Conservation (phyloP, 2,888 invertebrate genomes). For the Mythimna impura region DNA sequence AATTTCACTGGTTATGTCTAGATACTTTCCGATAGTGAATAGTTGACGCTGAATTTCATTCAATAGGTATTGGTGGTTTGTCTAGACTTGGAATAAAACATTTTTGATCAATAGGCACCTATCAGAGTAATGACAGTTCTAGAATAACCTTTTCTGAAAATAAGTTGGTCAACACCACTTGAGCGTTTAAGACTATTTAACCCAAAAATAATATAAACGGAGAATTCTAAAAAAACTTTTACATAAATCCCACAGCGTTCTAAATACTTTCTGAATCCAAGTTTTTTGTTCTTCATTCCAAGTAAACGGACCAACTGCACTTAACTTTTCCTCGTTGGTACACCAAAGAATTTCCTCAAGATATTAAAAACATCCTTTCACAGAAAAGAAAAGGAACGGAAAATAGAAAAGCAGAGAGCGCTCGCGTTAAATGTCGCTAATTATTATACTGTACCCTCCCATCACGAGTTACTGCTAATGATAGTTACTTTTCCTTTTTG, state of each 20-base stretch:
- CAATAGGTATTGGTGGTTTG: conserved; percentile 5
- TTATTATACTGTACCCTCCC: conserved; percentile 60
- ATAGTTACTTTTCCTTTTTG: conserved; percentile 70
- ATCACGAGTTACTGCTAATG: conserved; percentile 64
- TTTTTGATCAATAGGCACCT: conserved; percentile 5
- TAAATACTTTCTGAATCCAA: conserved; percentile 27
- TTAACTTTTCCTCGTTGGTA: conserved; percentile 20
- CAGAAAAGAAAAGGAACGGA: conserved; percentile 48
- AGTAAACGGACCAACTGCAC: conserved; percentile 33
- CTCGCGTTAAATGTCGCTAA: conserved; percentile 63
- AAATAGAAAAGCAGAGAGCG: conserved; percentile 53
- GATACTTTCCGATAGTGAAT: neutral
- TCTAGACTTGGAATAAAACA: conserved; percentile 39
- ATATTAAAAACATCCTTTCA: conserved; percentile 51
- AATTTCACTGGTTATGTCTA: conserved; percentile 22
- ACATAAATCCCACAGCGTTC: conserved; percentile 20
- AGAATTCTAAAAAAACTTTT: neutral
- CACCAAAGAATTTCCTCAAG: conserved; percentile 23
- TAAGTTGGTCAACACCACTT: neutral
- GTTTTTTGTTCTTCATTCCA: conserved; percentile 27
- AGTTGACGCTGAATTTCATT: conserved; percentile 26
- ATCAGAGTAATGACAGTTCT: neutral
- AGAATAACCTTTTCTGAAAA: neutral
- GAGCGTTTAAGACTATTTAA: neutral
- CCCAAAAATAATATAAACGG: neutral